These are phyloP conservation scores for Cnemophilus loriae DNA, from an alignment of 2,113 vertebrate species.

Conservation along the genomic window DNA sequence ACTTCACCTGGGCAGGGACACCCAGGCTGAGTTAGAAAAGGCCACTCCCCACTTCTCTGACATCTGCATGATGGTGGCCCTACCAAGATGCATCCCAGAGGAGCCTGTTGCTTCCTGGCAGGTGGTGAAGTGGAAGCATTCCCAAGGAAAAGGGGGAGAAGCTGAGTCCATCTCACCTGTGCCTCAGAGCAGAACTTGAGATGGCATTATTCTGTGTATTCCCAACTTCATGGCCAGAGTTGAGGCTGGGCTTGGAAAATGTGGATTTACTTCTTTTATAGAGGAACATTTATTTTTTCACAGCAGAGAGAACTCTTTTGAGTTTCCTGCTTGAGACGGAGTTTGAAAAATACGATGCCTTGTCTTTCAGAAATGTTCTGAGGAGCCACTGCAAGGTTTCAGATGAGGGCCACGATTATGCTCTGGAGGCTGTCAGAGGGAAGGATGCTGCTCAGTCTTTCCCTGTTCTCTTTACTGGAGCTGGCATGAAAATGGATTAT, in stretches of 20 bases:
- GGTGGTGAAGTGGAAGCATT: not conserved
- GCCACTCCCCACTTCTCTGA: not conserved
- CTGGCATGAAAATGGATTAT: conserved; percentile 41
- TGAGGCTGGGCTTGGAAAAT: not conserved
- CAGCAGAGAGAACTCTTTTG: not conserved
- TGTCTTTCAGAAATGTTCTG: not conserved
- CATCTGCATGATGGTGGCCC: no score
- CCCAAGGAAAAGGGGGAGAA: not conserved
- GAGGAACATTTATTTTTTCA: not conserved
- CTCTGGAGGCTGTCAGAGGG: not conserved
- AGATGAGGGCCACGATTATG: not conserved
- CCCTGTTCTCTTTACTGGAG: not conserved
- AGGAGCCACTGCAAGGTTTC: not conserved
- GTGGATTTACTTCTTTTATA: not conserved
- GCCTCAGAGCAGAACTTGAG: not conserved
- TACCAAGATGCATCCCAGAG: not conserved
- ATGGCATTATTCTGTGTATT: not conserved
- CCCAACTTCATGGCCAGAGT: not conserved
- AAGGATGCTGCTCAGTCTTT: not conserved
- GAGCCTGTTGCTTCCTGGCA: not conserved
- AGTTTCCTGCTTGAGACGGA: not conserved
- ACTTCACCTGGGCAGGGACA: not conserved
- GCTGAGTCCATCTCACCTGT: rapidly evolving
- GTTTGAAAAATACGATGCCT: not conserved
- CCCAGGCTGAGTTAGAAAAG: not conserved